A percentile compares a stretch with the other conserved stretches of the same genome.
phyloP scores from a whole-genome alignment of 2,888 invertebrate genomes.

The Neoaliturus tenellus region DNA sequence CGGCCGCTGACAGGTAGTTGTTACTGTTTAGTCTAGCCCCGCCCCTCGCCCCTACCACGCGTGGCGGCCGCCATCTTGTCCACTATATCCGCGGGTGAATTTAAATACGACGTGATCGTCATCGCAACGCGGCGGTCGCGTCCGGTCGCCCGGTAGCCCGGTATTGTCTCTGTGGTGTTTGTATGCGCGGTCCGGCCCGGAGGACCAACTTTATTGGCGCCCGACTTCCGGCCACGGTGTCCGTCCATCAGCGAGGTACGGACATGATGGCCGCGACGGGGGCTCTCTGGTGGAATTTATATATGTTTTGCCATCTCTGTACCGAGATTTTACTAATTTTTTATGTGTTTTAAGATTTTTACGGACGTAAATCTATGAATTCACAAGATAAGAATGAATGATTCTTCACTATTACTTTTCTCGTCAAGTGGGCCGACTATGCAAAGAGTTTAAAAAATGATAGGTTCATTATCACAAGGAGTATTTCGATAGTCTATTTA shows the following conservation, averaged over 20 bases:
- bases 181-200: neutral
- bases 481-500: too few relatives aligned
- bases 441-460: too few relatives aligned
- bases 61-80: constrained; percentile 43
- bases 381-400: too few relatives aligned
- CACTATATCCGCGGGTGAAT: constrained; percentile 9
- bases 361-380: too few relatives aligned
- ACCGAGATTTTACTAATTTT: too few relatives aligned
- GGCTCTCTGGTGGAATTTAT: neutral
- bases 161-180: constrained; percentile 13
- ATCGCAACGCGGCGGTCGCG: neutral
- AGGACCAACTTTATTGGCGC: constrained; percentile 22
- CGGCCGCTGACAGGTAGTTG: constrained; percentile 23
- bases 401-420: too few relatives aligned
- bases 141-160: constrained; percentile 19
- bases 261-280: neutral
- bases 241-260: neutral
- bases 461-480: too few relatives aligned
- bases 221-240: constrained; percentile 14
- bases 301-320: too few relatives aligned
- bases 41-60: neutral
- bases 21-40: constrained; percentile 45
- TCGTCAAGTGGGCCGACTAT: too few relatives aligned
- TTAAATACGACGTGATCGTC: constrained; percentile 32
- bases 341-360: too few relatives aligned